Evolutionary conservation across 2,888 invertebrate genomes (phyloP).

Genomic region (Ormyrus thymus): DNA sequence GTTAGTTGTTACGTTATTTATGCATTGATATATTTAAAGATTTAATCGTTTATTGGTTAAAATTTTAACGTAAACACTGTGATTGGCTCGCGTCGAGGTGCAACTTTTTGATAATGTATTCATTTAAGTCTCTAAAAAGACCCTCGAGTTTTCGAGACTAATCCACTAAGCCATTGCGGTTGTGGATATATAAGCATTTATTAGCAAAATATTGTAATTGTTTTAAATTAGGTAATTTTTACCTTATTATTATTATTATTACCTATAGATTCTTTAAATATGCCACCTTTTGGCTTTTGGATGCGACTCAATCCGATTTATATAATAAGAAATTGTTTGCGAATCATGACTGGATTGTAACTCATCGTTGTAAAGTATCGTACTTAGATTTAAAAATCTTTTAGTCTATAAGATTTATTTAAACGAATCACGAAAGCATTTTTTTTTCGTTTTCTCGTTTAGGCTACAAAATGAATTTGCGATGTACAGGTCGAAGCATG

Average conservation of each 20-base stretch:
- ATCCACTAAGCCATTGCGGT: slow-evolving; percentile 13
- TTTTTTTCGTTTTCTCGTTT: slow-evolving; percentile 17
- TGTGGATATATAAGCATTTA: slow-evolving; percentile 10
- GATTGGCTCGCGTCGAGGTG: slow-evolving; percentile 66
- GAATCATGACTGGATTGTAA: slow-evolving; percentile 34
- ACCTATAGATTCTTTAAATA: background rate
- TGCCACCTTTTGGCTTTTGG: background rate
- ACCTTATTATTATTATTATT: background rate
- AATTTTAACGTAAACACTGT: slow-evolving; percentile 63
- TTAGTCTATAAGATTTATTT: slow-evolving; percentile 37
- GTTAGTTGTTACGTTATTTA: slow-evolving; percentile 58
- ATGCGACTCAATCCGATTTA: background rate
- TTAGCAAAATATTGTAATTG: background rate
- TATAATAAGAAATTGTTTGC: slow-evolving; percentile 4
- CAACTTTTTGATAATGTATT: slow-evolving; percentile 52
- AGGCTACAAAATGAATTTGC: background rate
- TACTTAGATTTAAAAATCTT: slow-evolving; percentile 28
- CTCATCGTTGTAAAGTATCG: slow-evolving; percentile 38
- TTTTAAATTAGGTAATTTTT: slow-evolving; percentile 14
- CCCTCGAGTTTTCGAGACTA: slow-evolving; percentile 41
- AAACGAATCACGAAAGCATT: slow-evolving; percentile 24
- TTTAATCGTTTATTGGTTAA: slow-evolving; percentile 59
- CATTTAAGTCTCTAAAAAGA: slow-evolving; percentile 33
- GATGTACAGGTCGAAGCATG: slow-evolving; percentile 39
- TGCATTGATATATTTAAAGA: slow-evolving; percentile 62